Conservation (phyloP, 2,888 invertebrate genomes). For the Punctoribates punctum region DNA sequence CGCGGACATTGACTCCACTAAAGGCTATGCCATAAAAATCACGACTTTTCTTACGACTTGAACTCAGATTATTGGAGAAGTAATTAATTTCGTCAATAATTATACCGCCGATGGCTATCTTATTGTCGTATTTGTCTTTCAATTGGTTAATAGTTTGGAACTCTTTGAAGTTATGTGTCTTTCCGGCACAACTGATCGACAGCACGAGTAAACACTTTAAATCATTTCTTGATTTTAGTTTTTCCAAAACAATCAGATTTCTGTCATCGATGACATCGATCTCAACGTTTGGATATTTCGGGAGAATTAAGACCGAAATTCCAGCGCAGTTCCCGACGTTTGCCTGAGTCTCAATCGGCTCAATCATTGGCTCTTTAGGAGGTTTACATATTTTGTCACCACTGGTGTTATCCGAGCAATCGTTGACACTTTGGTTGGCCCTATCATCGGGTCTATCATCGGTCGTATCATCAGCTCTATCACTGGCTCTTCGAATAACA, state of each 20-base stretch:
- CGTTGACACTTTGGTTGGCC: not conserved
- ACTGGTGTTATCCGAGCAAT: not conserved
- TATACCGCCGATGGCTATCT: conserved; percentile 45
- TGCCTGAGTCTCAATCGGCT: conserved; percentile 26
- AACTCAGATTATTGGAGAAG: not conserved
- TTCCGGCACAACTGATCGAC: conserved; percentile 6
- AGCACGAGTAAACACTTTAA: not conserved
- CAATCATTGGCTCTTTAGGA: not conserved
- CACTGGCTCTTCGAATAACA: not conserved
- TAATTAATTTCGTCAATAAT: conserved; percentile 38
- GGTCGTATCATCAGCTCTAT: conserved; percentile 3
- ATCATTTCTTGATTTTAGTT: not conserved
- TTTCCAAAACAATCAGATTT: conserved; percentile 25
- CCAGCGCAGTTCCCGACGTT: conserved; percentile 34
- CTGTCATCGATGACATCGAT: conserved; percentile 33
- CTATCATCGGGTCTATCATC: not conserved
- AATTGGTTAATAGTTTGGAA: not conserved
- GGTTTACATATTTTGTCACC: not conserved
- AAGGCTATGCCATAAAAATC: conserved; percentile 41
- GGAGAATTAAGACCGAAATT: conserved; percentile 11
- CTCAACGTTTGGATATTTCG: conserved; percentile 13
- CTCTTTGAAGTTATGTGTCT: not conserved
- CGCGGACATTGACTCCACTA: conserved; percentile 48
- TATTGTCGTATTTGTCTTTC: conserved; percentile 17
- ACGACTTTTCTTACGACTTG: conserved; percentile 14